These are phyloP conservation scores for Unio delphinus DNA, from an alignment of 2,888 invertebrate genomes.

Conservation along the genomic window DNA sequence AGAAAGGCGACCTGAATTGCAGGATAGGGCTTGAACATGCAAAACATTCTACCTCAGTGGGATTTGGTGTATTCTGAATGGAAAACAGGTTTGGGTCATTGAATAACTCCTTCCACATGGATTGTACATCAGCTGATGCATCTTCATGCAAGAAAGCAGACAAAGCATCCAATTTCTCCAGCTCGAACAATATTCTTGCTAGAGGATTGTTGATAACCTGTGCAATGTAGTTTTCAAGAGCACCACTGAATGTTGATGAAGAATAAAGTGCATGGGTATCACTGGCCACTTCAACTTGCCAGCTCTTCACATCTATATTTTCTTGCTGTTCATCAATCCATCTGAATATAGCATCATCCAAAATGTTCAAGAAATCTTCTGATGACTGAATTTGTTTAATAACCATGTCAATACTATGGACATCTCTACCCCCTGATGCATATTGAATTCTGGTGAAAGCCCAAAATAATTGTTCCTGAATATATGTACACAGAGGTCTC, in stretches of 20 bases:
- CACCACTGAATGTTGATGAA: slow-evolving; percentile 20
- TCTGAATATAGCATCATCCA: slow-evolving; percentile 9
- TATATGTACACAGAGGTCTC: slow-evolving; percentile 15
- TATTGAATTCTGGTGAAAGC: slow-evolving; percentile 41
- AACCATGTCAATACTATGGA: slow-evolving; percentile 20
- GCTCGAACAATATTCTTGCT: slow-evolving; percentile 22
- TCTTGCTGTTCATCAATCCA: not conserved
- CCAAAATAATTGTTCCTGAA: slow-evolving; percentile 41
- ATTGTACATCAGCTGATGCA: slow-evolving; percentile 2
- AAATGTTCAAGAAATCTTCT: slow-evolving; percentile 4
- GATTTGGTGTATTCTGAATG: slow-evolving; percentile 18
- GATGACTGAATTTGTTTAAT: slow-evolving; percentile 19
- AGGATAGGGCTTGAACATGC: slow-evolving; percentile 19
- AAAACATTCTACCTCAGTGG: slow-evolving; percentile 38
- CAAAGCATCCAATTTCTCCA: slow-evolving; percentile 24
- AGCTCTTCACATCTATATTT: slow-evolving; percentile 6
- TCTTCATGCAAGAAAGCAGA: slow-evolving; percentile 21
- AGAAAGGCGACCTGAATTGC: slow-evolving; percentile 28
- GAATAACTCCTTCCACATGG: slow-evolving; percentile 14
- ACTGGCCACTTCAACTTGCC: slow-evolving; percentile 32
- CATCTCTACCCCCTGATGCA: slow-evolving; percentile 14
- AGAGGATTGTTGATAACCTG: slow-evolving; percentile 27
- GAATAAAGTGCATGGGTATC: slow-evolving; percentile 19
- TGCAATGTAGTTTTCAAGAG: slow-evolving; percentile 27
- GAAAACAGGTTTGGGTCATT: slow-evolving; percentile 9